A percentile compares a stretch with the other conserved stretches of the same genome.
Evolutionary conservation across 2,113 vertebrate genomes (phyloP).

Genomic region (Oenanthe melanoleuca): DNA sequence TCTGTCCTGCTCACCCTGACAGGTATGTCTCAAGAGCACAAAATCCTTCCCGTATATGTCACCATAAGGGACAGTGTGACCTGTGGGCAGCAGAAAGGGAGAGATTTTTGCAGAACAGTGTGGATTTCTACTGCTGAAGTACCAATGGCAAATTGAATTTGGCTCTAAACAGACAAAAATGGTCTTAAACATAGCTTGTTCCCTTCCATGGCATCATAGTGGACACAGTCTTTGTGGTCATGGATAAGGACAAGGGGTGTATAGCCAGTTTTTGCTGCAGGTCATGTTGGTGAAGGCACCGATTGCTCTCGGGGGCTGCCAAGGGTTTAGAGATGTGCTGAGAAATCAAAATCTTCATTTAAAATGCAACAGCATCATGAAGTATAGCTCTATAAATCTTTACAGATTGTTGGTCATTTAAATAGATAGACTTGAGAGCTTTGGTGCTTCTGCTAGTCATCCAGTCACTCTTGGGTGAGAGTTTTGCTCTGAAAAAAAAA

Average conservation of each 20-base stretch:
- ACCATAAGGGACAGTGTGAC: background rate
- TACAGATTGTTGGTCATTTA: background rate
- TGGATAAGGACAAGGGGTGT: background rate
- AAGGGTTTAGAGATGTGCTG: background rate
- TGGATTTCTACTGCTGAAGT: background rate
- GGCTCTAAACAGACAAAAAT: background rate
- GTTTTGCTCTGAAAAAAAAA: background rate
- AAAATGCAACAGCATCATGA: background rate
- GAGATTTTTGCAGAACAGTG: background rate
- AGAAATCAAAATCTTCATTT: background rate
- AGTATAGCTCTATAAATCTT: background rate
- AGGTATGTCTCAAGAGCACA: background rate
- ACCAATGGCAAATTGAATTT: background rate
- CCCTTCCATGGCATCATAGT: background rate
- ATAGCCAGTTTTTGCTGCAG: background rate
- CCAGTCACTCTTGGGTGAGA: background rate
- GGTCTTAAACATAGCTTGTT: background rate
- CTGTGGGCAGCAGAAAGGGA: background rate
- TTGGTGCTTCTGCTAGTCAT: background rate
- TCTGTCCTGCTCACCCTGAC: background rate
- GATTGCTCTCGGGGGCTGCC: background rate
- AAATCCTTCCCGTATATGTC: background rate
- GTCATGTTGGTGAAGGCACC: background rate
- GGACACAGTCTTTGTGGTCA: background rate
- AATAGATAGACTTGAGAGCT: background rate